Evolutionary conservation across 2,113 vertebrate species (phyloP).

Genomic region (Nematolebias whitei): DNA sequence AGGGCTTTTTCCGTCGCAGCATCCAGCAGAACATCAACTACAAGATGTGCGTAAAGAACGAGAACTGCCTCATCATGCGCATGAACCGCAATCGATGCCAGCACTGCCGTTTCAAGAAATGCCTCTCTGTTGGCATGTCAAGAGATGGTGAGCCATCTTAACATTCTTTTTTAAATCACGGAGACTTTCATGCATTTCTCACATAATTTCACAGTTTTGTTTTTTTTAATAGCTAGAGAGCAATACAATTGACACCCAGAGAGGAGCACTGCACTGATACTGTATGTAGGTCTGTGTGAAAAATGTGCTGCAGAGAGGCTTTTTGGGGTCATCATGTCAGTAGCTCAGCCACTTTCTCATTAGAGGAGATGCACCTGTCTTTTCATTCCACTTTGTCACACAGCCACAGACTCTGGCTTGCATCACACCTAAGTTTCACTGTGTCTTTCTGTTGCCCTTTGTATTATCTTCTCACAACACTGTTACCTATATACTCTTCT

Average conservation of each 20-base stretch:
- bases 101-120: conserved; percentile 86
- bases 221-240: conserved; percentile 53
- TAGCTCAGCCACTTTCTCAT: conserved; percentile 56
- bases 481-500: conserved; percentile 41
- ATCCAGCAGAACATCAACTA: conserved; percentile 87
- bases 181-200: conserved; percentile 16
- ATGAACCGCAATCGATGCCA: conserved; percentile 86
- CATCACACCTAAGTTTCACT: conserved; percentile 47
- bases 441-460: conserved; percentile 58
- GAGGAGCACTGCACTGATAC: conserved; percentile 23
- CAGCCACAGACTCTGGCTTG: conserved; percentile 37
- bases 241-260: conserved; percentile 25
- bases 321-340: conserved; percentile 70
- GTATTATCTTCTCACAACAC: conserved; percentile 45
- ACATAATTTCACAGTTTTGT: conserved; percentile 32
- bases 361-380: conserved; percentile 41
- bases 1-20: conserved; percentile 86
- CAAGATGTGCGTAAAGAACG: conserved; percentile 86
- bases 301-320: conserved; percentile 59
- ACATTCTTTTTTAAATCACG: conserved; percentile 41
- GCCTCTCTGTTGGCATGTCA: conserved; percentile 85
- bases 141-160: conserved; percentile 80
- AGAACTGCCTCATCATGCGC: conserved; percentile 84
- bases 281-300: conserved; percentile 58
- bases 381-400: conserved; percentile 29